Percentiles rank a stretch among this genome's conserved stretches.
phyloP scores from a whole-genome alignment of 1,140 invertebrate species.

The Bombyx mori region ASM3026992v2 NC_085121.1:8846501-8847000 shows the following conservation, averaged over 20 bases:
- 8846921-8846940: too few species aligned
- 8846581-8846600: conserved; percentile 49
- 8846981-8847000: too few species aligned
- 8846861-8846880: too few species aligned
- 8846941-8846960: too few species aligned
- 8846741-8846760: conserved; percentile 35
- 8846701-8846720: conserved; percentile 66
- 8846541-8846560: conserved; percentile 31
- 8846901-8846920: too few species aligned
- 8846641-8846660: conserved; percentile 68
- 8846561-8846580: conserved; percentile 11
- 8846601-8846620: conserved; percentile 56
- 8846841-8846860: too few species aligned
- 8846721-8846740: conserved; percentile 60
- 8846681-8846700: conserved; percentile 63
- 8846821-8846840: too few species aligned
- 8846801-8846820: too few species aligned
- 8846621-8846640: conserved; percentile 70
- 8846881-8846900: too few species aligned
- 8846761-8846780: conserved; percentile 32
- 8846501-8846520: conserved; percentile 65
- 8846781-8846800: too few species aligned
- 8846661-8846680: conserved; percentile 56
- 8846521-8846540: conserved; percentile 39
- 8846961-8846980: too few species aligned